Evolutionary conservation across 2,888 invertebrate genomes (phyloP).

Genomic region (Zootermopsis nevadensis): DNA sequence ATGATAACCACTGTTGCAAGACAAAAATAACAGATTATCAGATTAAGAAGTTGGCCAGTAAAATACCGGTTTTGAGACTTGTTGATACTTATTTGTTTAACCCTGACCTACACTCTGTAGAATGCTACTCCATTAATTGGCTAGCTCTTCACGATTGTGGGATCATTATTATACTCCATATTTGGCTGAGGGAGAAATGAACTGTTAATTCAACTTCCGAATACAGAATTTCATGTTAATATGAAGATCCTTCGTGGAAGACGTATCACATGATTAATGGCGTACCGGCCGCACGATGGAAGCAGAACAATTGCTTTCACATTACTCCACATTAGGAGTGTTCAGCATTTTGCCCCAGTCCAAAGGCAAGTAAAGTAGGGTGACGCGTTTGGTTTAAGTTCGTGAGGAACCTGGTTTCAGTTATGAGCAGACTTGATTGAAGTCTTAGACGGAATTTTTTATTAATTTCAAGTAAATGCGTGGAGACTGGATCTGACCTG

Average conservation of each 20-base stretch:
- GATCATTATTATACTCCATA: not conserved
- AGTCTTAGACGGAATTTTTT: too few relatives aligned
- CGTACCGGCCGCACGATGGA: not conserved
- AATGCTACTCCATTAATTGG: slow-evolving; percentile 3
- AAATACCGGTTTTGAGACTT: too few relatives aligned
- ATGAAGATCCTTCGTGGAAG: not conserved
- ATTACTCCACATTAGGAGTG: not conserved
- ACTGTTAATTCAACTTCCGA: not conserved
- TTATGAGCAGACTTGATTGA: too few relatives aligned
- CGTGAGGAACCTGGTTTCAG: too few relatives aligned
- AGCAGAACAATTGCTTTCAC: not conserved
- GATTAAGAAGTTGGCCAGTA: too few relatives aligned
- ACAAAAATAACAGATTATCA: too few relatives aligned
- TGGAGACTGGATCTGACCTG: too few relatives aligned
- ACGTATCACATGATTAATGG: not conserved
- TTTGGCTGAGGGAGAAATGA: not conserved
- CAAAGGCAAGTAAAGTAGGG: too few relatives aligned
- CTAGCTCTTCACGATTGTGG: not conserved
- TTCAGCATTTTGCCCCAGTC: too few relatives aligned
- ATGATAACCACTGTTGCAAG: too few relatives aligned
- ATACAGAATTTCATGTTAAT: not conserved
- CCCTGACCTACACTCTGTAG: not conserved
- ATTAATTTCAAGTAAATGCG: too few relatives aligned
- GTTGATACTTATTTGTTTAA: not conserved
- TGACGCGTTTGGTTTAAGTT: too few relatives aligned